These are phyloP conservation scores for Machimus atricapillus DNA, from an alignment of 2,888 invertebrate genomes.

Conservation along the genomic window DNA sequence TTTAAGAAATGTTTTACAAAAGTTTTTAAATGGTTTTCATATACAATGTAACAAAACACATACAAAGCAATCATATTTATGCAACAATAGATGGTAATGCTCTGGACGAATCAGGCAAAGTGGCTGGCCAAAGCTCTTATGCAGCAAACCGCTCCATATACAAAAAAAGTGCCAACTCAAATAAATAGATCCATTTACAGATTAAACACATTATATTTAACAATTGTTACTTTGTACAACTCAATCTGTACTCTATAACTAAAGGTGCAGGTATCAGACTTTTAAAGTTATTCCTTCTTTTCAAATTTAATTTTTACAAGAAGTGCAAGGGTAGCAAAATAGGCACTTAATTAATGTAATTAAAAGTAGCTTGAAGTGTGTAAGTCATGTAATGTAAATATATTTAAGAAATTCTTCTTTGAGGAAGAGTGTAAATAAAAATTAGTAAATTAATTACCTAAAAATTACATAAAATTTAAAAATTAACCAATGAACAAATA, in stretches of 20 bases:
- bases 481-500: no score
- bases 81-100: conserved; percentile 25
- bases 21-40: conserved; percentile 33
- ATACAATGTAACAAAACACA: conserved; percentile 19
- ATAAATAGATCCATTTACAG: background rate
- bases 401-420: no score
- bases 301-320: no score
- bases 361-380: no score
- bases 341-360: no score
- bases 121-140: background rate
- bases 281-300: no score
- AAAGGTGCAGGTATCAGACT: background rate
- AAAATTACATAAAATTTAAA: no score
- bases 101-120: conserved; percentile 7
- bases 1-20: conserved; percentile 7
- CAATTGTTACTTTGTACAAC: background rate
- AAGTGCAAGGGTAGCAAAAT: no score
- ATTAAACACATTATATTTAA: background rate
- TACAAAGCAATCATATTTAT: conserved; percentile 21
- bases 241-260: background rate
- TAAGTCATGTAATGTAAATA: no score
- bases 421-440: no score
- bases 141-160: background rate
- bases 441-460: no score
- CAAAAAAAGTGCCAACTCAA: background rate